phyloP scores from a whole-genome alignment of 2,113 vertebrate genomes.

The Cryptotis parvus region DNA sequence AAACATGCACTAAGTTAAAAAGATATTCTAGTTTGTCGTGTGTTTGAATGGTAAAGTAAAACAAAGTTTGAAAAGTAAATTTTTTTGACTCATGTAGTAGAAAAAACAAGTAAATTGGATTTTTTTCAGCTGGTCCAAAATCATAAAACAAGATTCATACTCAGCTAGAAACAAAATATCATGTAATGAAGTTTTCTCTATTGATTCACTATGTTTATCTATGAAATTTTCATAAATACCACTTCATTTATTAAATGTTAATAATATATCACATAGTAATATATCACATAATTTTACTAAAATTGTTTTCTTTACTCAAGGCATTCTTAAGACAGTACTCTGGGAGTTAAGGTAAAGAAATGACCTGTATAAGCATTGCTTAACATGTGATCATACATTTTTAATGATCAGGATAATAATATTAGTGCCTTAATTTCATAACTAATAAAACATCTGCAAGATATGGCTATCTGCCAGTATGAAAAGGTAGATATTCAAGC shows the following conservation, averaged over 20 bases:
- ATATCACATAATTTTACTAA: too few species aligned
- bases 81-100: neutral
- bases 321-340: neutral
- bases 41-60: neutral
- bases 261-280: too few species aligned
- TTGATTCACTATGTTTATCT: neutral
- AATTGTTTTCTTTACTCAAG: neutral
- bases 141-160: neutral
- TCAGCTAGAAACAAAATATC: neutral
- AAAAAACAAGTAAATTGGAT: neutral
- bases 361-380: neutral
- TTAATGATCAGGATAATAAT: neutral
- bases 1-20: too few species aligned
- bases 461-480: neutral
- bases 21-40: neutral
- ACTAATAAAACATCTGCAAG: neutral
- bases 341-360: neutral
- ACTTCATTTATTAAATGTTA: neutral
- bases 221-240: neutral
- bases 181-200: neutral
- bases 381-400: neutral
- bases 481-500: neutral
- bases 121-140: neutral
- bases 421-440: neutral
- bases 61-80: neutral